Percentiles rank a stretch among this genome's conserved stretches.
Evolutionary conservation across 2,888 invertebrate genomes (phyloP).

Genomic region (Dysmachus trigonus): DNA sequence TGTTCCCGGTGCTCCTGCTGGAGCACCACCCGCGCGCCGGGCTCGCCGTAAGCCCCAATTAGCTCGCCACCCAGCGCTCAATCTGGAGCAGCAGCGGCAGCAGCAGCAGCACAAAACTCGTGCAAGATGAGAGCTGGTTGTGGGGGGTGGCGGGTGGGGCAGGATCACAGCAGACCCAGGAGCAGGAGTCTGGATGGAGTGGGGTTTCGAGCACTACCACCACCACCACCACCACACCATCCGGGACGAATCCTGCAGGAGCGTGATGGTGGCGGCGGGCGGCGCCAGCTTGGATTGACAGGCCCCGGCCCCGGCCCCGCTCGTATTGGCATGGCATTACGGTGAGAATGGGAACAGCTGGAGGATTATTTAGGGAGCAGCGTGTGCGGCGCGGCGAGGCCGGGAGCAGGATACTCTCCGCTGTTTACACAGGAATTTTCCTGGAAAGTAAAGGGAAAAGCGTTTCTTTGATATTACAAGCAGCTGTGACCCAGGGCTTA

Average conservation of each 20-base stretch:
- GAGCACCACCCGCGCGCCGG: conserved; percentile 39
- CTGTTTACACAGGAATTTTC: conserved; percentile 47
- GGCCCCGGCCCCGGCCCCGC: conserved; percentile 40
- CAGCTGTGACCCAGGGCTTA: conserved; percentile 48
- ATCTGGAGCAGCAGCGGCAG: not conserved
- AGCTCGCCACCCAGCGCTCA: conserved; percentile 33
- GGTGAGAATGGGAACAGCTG: conserved; percentile 50
- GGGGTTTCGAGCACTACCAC: not conserved
- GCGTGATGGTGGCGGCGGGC: not conserved
- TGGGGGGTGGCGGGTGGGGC: not conserved
- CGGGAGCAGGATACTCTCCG: conserved; percentile 31
- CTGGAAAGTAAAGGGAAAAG: conserved; percentile 45
- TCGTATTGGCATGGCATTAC: conserved; percentile 46
- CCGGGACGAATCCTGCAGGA: not conserved
- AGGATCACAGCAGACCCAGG: not conserved
- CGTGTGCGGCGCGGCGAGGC: conserved; percentile 42
- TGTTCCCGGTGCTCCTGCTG: conserved; percentile 58
- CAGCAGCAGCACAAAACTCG: no score
- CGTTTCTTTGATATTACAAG: conserved; percentile 49
- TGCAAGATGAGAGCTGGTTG: not conserved
- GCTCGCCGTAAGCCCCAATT: conserved; percentile 43
- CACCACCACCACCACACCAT: not conserved
- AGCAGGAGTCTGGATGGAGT: not conserved
- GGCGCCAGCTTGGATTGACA: conserved; percentile 48
- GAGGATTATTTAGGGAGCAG: conserved; percentile 46